Evolutionary conservation across 1,140 invertebrate species (phyloP).

Genomic region (Thaumetopoea pityocampa): DNA sequence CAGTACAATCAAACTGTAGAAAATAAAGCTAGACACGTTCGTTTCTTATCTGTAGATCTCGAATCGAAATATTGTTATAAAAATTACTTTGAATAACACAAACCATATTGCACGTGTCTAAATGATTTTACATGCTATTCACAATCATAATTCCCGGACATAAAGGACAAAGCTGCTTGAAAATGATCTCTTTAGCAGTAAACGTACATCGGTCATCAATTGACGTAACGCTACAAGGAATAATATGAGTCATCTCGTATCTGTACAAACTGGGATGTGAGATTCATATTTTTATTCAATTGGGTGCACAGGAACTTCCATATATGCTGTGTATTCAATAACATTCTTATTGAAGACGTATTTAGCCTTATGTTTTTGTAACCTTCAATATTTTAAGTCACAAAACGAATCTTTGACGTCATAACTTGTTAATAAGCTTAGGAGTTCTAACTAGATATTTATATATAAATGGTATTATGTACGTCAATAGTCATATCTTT

Average conservation of each 20-base stretch:
- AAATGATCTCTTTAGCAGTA: conserved; percentile 18
- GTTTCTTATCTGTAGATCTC: conserved; percentile 45
- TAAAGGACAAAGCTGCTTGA: conserved; percentile 23
- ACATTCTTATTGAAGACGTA: conserved; percentile 14
- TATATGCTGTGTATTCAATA: conserved; percentile 41
- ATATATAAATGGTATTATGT: conserved; percentile 32
- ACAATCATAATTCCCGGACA: conserved; percentile 22
- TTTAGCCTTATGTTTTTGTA: conserved; percentile 20
- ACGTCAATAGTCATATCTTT: conserved; percentile 52
- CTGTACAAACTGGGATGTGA: conserved; percentile 50
- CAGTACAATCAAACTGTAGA: conserved; percentile 48
- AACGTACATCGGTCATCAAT: conserved; percentile 28
- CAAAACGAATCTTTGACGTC: conserved; percentile 28
- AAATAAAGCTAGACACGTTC: conserved; percentile 46
- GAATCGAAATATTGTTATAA: conserved; percentile 59
- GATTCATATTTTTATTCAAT: conserved; percentile 68
- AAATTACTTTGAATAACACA: conserved; percentile 44
- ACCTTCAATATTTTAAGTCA: conserved; percentile 29
- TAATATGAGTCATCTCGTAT: conserved; percentile 59
- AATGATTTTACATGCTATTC: conserved; percentile 11
- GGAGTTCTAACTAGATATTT: conserved; percentile 44
- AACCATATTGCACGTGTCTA: conserved; percentile 16
- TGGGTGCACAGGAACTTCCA: conserved; percentile 60
- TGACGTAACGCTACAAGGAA: conserved; percentile 43
- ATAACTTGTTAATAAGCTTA: conserved; percentile 48